These are phyloP conservation scores for Dromiciops gliroides DNA, from an alignment of 2,113 vertebrate genomes.

Conservation along the genomic window DNA sequence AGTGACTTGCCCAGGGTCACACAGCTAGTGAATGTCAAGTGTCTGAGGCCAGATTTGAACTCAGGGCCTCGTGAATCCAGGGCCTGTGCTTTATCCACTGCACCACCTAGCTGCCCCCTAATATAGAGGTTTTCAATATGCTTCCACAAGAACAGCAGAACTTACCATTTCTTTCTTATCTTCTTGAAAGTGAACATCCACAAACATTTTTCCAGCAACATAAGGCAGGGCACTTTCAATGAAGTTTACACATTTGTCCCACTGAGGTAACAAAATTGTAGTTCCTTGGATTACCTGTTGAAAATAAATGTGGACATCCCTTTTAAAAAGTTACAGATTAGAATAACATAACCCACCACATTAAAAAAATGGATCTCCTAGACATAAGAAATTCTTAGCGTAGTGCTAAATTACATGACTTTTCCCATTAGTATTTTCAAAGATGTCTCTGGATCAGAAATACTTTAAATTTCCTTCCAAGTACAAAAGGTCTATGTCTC, in stretches of 20 bases:
- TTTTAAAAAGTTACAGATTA: neutral
- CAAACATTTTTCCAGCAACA: conserved; percentile 94
- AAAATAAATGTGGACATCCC: conserved; percentile 21
- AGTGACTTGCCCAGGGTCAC: too few relatives aligned
- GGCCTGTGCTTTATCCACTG: too few relatives aligned
- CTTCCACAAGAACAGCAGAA: conserved; percentile 25
- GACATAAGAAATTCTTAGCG: neutral
- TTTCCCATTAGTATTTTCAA: conserved; percentile 18
- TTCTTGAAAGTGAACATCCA: conserved; percentile 95
- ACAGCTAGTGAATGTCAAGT: too few relatives aligned
- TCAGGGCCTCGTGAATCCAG: too few relatives aligned
- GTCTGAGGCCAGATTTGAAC: too few relatives aligned
- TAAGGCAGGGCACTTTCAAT: conserved; percentile 93
- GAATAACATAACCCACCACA: neutral
- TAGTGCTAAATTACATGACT: neutral
- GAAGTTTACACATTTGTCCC: conserved; percentile 98
- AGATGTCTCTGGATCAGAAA: neutral
- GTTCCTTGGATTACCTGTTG: conserved; percentile 94
- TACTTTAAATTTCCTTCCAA: neutral
- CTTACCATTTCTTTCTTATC: conserved; percentile 97
- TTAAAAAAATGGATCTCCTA: neutral
- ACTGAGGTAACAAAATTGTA: conserved; percentile 92
- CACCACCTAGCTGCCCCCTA: too few relatives aligned
- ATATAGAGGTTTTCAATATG: neutral
- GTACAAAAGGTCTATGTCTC: neutral